These are phyloP conservation scores for Bradypus variegatus DNA, from an alignment of 2,797 vertebrate genomes.

Conservation along the genomic window DNA sequence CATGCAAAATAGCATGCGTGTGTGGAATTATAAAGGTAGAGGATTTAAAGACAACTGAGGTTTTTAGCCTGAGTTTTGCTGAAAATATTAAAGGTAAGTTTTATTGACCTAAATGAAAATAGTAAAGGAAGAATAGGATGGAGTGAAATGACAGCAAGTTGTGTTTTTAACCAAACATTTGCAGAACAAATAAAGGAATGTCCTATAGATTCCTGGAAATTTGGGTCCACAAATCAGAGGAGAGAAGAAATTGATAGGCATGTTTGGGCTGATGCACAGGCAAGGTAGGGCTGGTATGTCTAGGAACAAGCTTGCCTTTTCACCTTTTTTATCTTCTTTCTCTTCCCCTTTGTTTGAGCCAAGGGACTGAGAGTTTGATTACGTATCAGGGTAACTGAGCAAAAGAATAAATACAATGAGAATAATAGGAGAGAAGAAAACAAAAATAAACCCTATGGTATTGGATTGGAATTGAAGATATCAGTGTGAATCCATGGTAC, in stretches of 20 bases:
- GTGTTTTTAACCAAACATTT: background rate
- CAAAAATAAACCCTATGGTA: background rate
- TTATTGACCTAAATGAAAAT: background rate
- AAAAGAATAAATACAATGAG: background rate
- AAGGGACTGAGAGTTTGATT: background rate
- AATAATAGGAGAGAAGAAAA: background rate
- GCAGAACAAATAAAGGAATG: background rate
- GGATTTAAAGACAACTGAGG: background rate
- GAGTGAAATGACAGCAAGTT: background rate
- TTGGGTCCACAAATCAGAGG: background rate
- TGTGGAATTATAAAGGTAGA: background rate
- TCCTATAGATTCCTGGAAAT: background rate
- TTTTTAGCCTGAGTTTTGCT: background rate
- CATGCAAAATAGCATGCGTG: background rate
- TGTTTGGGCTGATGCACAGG: background rate
- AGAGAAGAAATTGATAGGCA: background rate
- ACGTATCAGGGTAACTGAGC: background rate
- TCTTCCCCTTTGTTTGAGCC: background rate
- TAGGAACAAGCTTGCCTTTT: background rate
- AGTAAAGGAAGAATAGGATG: background rate
- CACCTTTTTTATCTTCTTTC: background rate
- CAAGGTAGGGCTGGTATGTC: background rate
- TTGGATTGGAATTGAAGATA: background rate
- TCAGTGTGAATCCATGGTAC: background rate
- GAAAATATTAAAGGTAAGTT: too few relatives aligned